Percentiles rank a stretch among this genome's conserved stretches.
Evolutionary conservation across 2,888 invertebrate genomes (phyloP).

Genomic region (Apeira syringaria): DNA sequence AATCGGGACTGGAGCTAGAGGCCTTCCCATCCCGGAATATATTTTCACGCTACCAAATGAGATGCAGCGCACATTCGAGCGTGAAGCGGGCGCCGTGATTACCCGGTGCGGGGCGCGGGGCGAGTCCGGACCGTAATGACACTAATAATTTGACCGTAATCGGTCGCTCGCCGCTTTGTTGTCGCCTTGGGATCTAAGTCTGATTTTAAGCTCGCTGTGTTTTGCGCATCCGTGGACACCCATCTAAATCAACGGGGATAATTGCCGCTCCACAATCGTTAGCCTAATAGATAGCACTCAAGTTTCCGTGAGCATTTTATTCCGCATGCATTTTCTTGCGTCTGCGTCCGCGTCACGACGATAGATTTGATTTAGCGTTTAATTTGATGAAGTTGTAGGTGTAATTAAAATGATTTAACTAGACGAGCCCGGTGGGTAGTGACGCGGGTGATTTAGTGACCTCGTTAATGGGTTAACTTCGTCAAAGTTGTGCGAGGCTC

Average conservation of each 20-base stretch:
- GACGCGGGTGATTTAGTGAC: constrained; percentile 72
- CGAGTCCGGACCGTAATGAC: constrained; percentile 69
- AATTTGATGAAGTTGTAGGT: constrained; percentile 45
- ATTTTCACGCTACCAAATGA: constrained; percentile 46
- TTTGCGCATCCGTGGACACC: constrained; percentile 73
- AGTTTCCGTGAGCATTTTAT: constrained; percentile 25
- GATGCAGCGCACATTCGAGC: constrained; percentile 50
- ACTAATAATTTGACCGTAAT: constrained; percentile 78
- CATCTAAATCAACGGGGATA: constrained; percentile 71
- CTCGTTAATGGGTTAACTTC: constrained; percentile 72
- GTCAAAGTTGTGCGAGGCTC: constrained; percentile 56
- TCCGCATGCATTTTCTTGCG: constrained; percentile 32
- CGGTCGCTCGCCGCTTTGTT: constrained; percentile 66
- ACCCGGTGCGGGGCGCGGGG: constrained; percentile 57
- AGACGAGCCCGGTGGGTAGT: constrained; percentile 54
- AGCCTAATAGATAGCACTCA: constrained; percentile 44
- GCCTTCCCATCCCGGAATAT: constrained; percentile 24
- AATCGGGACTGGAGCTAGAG: constrained; percentile 20
- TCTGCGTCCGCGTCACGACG: too few species aligned
- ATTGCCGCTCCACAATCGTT: constrained; percentile 59
- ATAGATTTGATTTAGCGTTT: constrained; percentile 25
- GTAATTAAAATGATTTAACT: constrained; percentile 66
- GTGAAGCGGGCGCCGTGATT: constrained; percentile 59
- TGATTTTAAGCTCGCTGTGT: constrained; percentile 74
- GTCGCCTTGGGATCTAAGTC: constrained; percentile 73